A percentile compares a stretch with the other conserved stretches of the same genome.
Evolutionary conservation across 2,113 vertebrate species (phyloP).

Genomic region (Coracopsis vasa): DNA sequence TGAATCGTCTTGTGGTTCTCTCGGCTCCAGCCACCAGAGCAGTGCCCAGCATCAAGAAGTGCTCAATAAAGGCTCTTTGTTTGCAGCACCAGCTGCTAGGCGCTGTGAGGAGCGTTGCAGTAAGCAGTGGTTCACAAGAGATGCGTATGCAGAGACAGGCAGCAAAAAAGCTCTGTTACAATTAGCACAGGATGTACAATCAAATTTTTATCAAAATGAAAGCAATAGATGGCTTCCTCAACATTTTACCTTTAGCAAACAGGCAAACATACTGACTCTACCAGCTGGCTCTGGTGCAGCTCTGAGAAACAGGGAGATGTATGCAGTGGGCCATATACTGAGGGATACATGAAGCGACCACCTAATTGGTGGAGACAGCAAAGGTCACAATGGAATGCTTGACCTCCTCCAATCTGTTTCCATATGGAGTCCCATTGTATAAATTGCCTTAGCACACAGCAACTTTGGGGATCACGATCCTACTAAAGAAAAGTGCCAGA

Average conservation of each 20-base stretch:
- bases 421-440: neutral
- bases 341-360: neutral
- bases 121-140: neutral
- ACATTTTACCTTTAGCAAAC: neutral
- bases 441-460: neutral
- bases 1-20: neutral
- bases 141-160: neutral
- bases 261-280: neutral
- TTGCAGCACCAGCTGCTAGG: conserved; percentile 30
- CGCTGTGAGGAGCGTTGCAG: neutral
- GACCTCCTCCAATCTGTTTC: neutral
- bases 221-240: neutral
- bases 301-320: neutral
- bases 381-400: neutral
- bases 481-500: neutral
- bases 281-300: neutral
- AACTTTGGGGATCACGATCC: neutral
- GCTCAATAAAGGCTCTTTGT: conserved; percentile 42
- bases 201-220: neutral
- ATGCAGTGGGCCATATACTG: neutral
- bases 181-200: neutral
- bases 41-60: neutral
- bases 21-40: neutral
- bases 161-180: neutral
- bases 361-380: neutral